Evolutionary conservation across 2,888 invertebrate species (phyloP).

Genomic region (Diabrotica balteata): DNA sequence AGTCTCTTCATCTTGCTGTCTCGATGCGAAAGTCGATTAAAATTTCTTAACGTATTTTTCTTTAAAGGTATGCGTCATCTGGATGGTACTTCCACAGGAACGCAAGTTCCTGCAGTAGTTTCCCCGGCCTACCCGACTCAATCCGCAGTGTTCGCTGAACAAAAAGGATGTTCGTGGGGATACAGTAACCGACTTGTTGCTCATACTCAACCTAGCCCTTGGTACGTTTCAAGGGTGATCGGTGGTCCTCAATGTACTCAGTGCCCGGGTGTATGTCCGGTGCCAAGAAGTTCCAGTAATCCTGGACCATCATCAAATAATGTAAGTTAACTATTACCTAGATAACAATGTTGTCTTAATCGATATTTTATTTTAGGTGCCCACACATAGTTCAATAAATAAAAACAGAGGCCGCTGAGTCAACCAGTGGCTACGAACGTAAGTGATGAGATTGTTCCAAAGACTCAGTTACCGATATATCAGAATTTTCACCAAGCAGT

Average conservation of each 20-base stretch:
- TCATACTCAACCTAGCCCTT: constrained; percentile 52
- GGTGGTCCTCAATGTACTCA: constrained; percentile 58
- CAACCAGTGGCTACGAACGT: constrained; percentile 58
- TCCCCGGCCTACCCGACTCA: constrained; percentile 55
- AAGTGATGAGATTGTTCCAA: constrained; percentile 54
- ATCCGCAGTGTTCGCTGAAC: constrained; percentile 63
- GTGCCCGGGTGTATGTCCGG: constrained; percentile 59
- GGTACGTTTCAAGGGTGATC: constrained; percentile 53
- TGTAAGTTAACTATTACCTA: too few relatives aligned
- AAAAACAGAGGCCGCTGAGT: constrained; percentile 60
- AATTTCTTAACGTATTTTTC: neutral
- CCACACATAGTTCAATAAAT: constrained; percentile 36
- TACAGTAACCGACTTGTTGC: constrained; percentile 58
- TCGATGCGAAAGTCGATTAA: too few relatives aligned
- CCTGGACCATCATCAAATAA: constrained; percentile 51
- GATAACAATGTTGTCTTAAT: too few relatives aligned
- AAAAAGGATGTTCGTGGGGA: constrained; percentile 62
- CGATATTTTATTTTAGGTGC: constrained; percentile 27
- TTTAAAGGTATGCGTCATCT: constrained; percentile 56
- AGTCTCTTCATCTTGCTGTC: too few relatives aligned
- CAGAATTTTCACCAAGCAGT: constrained; percentile 62
- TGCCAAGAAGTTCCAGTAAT: constrained; percentile 59
- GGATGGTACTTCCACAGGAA: constrained; percentile 50
- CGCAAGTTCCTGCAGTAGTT: constrained; percentile 49
- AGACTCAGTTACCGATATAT: constrained; percentile 62